Percentiles rank a stretch among this genome's conserved stretches.
Conservation (phyloP, 2,888 invertebrate genomes). For the Phyto melanocephala region DNA sequence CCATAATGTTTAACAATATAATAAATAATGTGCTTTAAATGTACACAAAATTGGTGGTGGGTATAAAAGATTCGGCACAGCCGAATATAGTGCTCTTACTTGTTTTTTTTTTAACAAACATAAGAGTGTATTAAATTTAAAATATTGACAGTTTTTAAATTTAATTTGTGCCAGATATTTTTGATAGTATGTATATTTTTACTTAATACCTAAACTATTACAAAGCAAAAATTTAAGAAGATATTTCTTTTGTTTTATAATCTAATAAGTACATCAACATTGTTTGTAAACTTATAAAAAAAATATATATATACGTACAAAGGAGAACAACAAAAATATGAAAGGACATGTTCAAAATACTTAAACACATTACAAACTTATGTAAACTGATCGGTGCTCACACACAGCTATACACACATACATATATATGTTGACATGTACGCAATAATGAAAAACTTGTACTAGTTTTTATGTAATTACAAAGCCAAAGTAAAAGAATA, state of each 20-base stretch:
- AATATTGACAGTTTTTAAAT: constrained; percentile 5
- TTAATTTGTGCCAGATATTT: constrained; percentile 19
- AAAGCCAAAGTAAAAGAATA: not conserved
- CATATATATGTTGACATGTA: not conserved
- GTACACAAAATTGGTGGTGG: too few species aligned
- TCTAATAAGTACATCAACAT: constrained; percentile 46
- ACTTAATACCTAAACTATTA: not conserved
- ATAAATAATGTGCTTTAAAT: too few species aligned
- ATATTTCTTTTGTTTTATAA: constrained; percentile 54
- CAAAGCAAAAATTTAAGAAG: constrained; percentile 50
- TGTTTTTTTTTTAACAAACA: too few species aligned
- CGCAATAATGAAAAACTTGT: too few species aligned
- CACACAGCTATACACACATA: not conserved
- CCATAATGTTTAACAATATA: too few species aligned
- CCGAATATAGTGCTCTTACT: too few species aligned
- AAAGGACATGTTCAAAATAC: constrained; percentile 51
- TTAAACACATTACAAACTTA: too few species aligned
- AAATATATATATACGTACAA: not conserved
- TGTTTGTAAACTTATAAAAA: constrained; percentile 24
- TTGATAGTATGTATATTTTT: not conserved
- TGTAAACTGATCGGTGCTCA: constrained; percentile 34
- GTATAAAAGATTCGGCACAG: too few species aligned
- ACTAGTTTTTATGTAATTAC: too few species aligned
- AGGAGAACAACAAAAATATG: not conserved
- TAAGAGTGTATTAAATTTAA: too few species aligned